A percentile compares a stretch with the other conserved stretches of the same genome.
phyloP scores from a whole-genome alignment of 1,140 invertebrate genomes.

The Glossosoma conforme region DNA sequence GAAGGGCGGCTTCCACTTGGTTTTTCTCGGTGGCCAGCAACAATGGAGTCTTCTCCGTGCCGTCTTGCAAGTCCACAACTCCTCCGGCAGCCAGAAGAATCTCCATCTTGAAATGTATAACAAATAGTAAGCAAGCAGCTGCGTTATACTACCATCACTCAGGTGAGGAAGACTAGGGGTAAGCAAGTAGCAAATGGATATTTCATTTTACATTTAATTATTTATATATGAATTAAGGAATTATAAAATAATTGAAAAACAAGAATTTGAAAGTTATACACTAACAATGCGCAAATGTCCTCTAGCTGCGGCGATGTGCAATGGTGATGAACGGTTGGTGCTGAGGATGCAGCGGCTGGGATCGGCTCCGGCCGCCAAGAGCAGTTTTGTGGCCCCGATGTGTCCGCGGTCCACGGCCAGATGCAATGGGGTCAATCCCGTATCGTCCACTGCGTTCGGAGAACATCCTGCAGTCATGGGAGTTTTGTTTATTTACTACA shows the following conservation, averaged over 20 bases:
- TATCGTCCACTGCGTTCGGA: conserved; percentile 18
- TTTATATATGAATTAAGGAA: too few species aligned
- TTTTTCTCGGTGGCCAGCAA: conserved; percentile 18
- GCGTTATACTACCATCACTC: too few species aligned
- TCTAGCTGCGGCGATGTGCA: conserved; percentile 26
- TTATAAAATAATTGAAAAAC: too few species aligned
- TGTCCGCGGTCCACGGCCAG: conserved; percentile 24
- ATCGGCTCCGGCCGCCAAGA: conserved; percentile 19
- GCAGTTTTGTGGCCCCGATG: conserved; percentile 7
- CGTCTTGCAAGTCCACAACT: conserved; percentile 21
- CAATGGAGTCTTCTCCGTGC: conserved; percentile 21
- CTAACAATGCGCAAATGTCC: conserved; percentile 23
- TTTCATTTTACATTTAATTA: too few species aligned
- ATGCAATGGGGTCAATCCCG: conserved; percentile 26
- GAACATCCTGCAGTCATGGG: too few species aligned
- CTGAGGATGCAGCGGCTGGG: conserved; percentile 13
- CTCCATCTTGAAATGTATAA: conserved; percentile 28
- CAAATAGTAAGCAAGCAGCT: too few species aligned
- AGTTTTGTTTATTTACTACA: too few species aligned
- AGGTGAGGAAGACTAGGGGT: too few species aligned
- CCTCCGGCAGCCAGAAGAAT: conserved; percentile 21
- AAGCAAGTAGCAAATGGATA: too few species aligned
- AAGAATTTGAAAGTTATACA: too few species aligned
- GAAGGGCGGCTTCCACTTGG: conserved; percentile 10
- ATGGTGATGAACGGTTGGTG: conserved; percentile 14